These are phyloP conservation scores for Campylomormyrus numenius DNA, from an alignment of 2,113 vertebrate genomes.

Conservation along the genomic window DNA sequence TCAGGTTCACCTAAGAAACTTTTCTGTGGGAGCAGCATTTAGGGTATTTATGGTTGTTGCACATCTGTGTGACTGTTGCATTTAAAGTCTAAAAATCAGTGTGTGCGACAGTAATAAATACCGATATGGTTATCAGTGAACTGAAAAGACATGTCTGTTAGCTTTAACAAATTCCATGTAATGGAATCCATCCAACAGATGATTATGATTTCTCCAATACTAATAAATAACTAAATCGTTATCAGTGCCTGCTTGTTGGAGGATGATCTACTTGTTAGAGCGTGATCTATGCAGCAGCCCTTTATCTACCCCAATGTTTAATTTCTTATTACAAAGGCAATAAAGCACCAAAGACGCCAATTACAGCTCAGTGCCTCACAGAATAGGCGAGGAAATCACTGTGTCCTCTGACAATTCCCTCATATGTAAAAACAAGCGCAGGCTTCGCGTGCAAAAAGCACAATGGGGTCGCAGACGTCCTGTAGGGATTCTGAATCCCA, in stretches of 20 bases:
- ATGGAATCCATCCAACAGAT: neutral
- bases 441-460: neutral
- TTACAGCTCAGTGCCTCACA: slow-evolving; percentile 15
- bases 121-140: neutral
- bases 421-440: slow-evolving; percentile 9
- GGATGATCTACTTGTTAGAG: neutral
- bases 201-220: neutral
- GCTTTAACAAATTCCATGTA: neutral
- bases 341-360: slow-evolving; percentile 32
- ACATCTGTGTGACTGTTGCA: neutral
- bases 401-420: slow-evolving; percentile 19
- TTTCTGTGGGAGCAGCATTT: neutral
- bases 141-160: neutral
- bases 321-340: slow-evolving; percentile 35
- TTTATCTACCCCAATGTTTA: slow-evolving; percentile 24
- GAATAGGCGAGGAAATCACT: slow-evolving; percentile 28
- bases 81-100: neutral
- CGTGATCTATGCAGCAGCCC: neutral
- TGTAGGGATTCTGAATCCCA: neutral
- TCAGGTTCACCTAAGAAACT: neutral
- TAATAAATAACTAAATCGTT: neutral
- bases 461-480: neutral
- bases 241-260: neutral
- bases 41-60: neutral
- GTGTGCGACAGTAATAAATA: neutral